Conservation (phyloP, 2,113 vertebrate genomes). For the Apeltes quadracus region DNA sequence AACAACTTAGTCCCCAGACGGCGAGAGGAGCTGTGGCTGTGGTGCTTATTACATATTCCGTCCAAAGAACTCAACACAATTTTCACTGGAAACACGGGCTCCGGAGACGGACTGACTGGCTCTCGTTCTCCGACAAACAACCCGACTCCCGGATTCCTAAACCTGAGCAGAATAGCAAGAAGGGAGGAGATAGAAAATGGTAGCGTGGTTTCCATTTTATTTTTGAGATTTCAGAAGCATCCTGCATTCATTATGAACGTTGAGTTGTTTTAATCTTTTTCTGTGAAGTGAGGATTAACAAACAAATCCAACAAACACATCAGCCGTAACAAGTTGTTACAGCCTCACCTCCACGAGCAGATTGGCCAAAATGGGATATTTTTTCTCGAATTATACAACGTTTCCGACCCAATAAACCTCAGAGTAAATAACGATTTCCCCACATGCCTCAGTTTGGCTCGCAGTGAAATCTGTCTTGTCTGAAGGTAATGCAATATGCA, state of each 20-base stretch:
- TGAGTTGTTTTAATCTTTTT: background rate
- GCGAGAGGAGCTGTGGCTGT: constrained; percentile 50
- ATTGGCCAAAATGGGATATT: constrained; percentile 36
- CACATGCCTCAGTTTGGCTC: constrained; percentile 43
- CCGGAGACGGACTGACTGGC: constrained; percentile 55
- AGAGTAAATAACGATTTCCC: constrained; percentile 56
- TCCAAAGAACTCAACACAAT: constrained; percentile 68
- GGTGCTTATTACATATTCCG: constrained; percentile 73
- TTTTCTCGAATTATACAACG: constrained; percentile 25
- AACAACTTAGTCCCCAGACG: constrained; percentile 60
- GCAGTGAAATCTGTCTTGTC: constrained; percentile 41
- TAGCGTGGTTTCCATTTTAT: background rate
- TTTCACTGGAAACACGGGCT: constrained; percentile 61
- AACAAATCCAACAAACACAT: background rate
- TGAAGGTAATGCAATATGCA: constrained; percentile 53
- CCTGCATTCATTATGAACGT: background rate
- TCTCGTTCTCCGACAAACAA: constrained; percentile 64
- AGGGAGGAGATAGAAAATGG: constrained; percentile 19
- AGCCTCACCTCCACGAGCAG: background rate
- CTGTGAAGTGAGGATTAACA: background rate
- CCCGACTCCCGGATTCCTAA: constrained; percentile 58
- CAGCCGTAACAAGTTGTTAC: background rate
- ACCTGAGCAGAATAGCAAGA: constrained; percentile 66
- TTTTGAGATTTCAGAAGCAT: background rate
- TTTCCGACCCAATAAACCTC: constrained; percentile 31